Evolutionary conservation across 1,140 invertebrate genomes (phyloP).

Genomic region (Zaprionus ghesquierei): DNA sequence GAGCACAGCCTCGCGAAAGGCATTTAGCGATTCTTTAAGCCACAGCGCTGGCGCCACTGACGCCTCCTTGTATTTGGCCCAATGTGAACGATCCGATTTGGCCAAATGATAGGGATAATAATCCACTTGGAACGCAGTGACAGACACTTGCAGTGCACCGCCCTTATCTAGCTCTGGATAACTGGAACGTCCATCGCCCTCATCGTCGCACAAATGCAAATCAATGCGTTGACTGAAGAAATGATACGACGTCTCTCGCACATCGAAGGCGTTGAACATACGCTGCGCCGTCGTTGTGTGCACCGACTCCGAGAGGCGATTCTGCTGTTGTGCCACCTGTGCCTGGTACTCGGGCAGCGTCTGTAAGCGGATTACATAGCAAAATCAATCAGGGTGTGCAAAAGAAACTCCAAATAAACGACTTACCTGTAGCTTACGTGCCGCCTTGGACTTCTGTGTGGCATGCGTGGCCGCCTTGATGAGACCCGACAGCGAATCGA

Average conservation of each 20-base stretch:
- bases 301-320: constrained; percentile 84
- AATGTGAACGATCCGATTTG: constrained; percentile 92
- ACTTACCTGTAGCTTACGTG: constrained; percentile 92
- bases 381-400: neutral
- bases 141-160: constrained; percentile 95
- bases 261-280: constrained; percentile 95
- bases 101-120: constrained; percentile 98
- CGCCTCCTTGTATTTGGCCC: constrained; percentile 89
- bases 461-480: constrained; percentile 92
- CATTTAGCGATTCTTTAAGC: constrained; percentile 87
- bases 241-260: constrained; percentile 98
- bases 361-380: constrained; percentile 82
- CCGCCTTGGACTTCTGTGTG: constrained; percentile 93
- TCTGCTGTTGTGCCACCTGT: constrained; percentile 87
- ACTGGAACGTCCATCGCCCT: constrained; percentile 91
- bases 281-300: constrained; percentile 84
- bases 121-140: constrained; percentile 95
- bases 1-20: constrained; percentile 87
- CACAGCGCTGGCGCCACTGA: constrained; percentile 87
- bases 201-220: constrained; percentile 98
- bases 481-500: constrained; percentile 93
- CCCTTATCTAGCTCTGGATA: constrained; percentile 93
- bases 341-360: constrained; percentile 91
- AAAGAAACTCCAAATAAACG: no score
- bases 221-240: constrained; percentile 96